These are phyloP conservation scores for Malacosoma neustria DNA, from an alignment of 2,888 invertebrate species.

Conservation along the genomic window DNA sequence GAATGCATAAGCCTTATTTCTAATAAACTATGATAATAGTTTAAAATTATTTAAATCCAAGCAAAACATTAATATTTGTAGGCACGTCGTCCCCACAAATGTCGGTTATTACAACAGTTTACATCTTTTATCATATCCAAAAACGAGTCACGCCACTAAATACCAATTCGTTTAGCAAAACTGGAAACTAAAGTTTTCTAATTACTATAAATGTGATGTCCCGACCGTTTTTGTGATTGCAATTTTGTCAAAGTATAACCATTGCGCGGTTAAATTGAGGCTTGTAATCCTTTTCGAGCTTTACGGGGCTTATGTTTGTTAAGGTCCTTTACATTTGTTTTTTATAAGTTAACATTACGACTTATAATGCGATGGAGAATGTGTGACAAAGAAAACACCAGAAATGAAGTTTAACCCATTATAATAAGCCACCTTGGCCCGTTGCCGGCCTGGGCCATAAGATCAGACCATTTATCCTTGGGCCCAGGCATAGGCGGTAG, in stretches of 20 bases:
- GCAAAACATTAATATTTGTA: neutral
- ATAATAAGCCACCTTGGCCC: too few species aligned
- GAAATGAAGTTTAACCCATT: too few species aligned
- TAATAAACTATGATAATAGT: too few species aligned
- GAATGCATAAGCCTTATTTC: too few species aligned
- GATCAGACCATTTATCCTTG: too few species aligned
- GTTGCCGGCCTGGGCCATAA: too few species aligned
- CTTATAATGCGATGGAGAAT: too few species aligned
- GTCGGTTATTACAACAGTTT: slow-evolving; percentile 37
- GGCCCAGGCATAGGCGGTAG: too few species aligned
- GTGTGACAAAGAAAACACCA: too few species aligned
- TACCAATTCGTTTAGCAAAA: slow-evolving; percentile 61
- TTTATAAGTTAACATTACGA: too few species aligned
- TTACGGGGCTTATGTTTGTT: neutral
- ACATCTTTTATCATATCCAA: slow-evolving; percentile 46
- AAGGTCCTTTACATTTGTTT: neutral
- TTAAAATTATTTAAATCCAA: neutral
- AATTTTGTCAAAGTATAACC: slow-evolving; percentile 30
- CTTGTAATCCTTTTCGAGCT: neutral
- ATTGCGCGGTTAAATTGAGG: slow-evolving; percentile 6
- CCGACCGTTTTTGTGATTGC: slow-evolving; percentile 43
- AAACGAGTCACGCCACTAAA: slow-evolving; percentile 57
- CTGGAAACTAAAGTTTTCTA: slow-evolving; percentile 60
- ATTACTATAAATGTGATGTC: slow-evolving; percentile 59
- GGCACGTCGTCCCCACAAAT: neutral